Evolutionary conservation across 53 echinoderm and acorn worm species (phyloP), one percentile per base, ranked within the genome.

Genomic region (Luidia sarsii): DNA sequence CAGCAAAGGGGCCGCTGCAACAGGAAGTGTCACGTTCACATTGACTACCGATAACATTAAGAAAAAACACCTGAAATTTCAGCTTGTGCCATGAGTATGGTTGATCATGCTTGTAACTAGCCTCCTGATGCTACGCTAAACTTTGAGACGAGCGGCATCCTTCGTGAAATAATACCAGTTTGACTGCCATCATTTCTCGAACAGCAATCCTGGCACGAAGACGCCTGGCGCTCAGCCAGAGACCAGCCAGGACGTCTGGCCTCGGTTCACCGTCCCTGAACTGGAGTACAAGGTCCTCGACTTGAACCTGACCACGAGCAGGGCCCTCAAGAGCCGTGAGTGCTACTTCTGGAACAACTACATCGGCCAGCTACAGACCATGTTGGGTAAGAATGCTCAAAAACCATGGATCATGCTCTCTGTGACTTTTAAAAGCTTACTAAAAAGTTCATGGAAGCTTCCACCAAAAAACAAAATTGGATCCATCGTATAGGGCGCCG

Each of bases 301-400:
- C 33, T 39, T 55, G 2, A 46, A 65, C 13, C 27, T 86, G 77
- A 29, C 48, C 3, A 67, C 49, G 3, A 35, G 45, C 25, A 57
- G 86, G 20, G 89, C 82, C 1, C 61, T 89, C 34, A 89, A 57
- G 67, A 81, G 89, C 53, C 36, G 50, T 20, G 50, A 75, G 41
- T 92, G 89, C 53, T 50, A 79, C 33, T 86, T 92, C 39, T 92
- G 85, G 82, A 85, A 85, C 34, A 32, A 62, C n/a, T 60, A 75
- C 50, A 20, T 89, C 29, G 48, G 30, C 1, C 49, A 70, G 35
- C 89, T 85, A 3, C 35, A 27, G 0, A 54, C 82, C 39, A 67
- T 82, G 55, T 39, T 68, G 11, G 82, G 82, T 82, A 82, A 80
- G 7, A 24, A 28, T 8, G 41, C 6, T 11, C 6, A 41, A 11